These are phyloP conservation scores for Stenoptilia bipunctidactyla DNA, from an alignment of 2,888 invertebrate species.

Conservation along the genomic window DNA sequence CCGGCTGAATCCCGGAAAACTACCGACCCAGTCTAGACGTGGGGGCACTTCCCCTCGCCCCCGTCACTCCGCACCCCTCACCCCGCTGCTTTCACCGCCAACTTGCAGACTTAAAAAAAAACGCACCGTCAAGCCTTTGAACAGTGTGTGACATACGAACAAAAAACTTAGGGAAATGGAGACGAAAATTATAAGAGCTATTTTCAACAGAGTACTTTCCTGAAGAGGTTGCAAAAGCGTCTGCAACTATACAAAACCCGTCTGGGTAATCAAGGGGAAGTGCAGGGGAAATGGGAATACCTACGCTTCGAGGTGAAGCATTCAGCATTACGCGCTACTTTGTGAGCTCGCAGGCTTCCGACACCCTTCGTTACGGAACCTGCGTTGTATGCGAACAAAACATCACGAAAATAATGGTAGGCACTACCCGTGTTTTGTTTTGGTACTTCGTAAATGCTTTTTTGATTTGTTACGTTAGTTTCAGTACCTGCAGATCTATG, in stretches of 20 bases:
- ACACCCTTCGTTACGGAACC: neutral
- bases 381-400: no score
- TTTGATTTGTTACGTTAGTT: no score
- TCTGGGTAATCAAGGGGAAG: slow-evolving; percentile 12
- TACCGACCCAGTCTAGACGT: slow-evolving; percentile 73
- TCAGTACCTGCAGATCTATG: no score
- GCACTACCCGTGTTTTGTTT: no score
- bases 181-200: slow-evolving; percentile 36
- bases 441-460: no score
- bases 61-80: slow-evolving; percentile 23
- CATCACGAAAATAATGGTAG: no score
- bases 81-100: slow-evolving; percentile 24
- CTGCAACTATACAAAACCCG: neutral
- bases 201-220: slow-evolving; percentile 23
- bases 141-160: slow-evolving; percentile 40
- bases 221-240: slow-evolving; percentile 1
- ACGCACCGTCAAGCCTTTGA: slow-evolving; percentile 47
- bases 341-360: no score
- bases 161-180: slow-evolving; percentile 39
- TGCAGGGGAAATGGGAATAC: slow-evolving; percentile 2
- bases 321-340: no score
- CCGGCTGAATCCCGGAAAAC: slow-evolving; percentile 70
- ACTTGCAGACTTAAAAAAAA: slow-evolving; percentile 62
- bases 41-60: slow-evolving; percentile 58
- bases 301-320: no score